Evolutionary conservation across 2,888 invertebrate genomes (phyloP).

Genomic region (Tachina grossa): DNA sequence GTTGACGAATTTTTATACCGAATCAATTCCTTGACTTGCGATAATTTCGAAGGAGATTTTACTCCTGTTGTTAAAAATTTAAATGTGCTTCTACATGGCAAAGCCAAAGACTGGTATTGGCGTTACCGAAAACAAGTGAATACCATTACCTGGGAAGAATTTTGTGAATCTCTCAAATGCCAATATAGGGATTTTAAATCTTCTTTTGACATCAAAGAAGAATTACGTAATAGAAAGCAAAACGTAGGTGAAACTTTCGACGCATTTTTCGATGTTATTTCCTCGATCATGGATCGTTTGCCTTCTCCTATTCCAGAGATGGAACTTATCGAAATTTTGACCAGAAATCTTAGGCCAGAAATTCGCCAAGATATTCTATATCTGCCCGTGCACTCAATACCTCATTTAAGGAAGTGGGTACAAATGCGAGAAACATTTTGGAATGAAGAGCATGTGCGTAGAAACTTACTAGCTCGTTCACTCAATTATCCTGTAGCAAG

Average conservation of each 20-base stretch:
- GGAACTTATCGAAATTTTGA: constrained; percentile 34
- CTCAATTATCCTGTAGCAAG: neutral
- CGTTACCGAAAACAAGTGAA: constrained; percentile 10
- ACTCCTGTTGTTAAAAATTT: neutral
- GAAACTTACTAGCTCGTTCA: constrained; percentile 1
- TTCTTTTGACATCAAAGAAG: neutral
- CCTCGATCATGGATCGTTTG: constrained; percentile 31
- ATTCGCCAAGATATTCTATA: constrained; percentile 61
- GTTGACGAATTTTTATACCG: constrained; percentile 44
- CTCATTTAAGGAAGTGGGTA: constrained; percentile 43
- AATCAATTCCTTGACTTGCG: constrained; percentile 32
- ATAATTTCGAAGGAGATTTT: constrained; percentile 52
- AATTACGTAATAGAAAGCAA: constrained; percentile 31
- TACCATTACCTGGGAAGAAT: constrained; percentile 13
- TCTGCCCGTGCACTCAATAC: constrained; percentile 39
- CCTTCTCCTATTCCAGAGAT: constrained; percentile 15
- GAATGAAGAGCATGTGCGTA: constrained; percentile 26
- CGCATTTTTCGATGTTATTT: constrained; percentile 34
- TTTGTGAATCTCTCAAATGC: constrained; percentile 19
- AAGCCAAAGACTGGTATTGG: constrained; percentile 41
- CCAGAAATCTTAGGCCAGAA: constrained; percentile 23
- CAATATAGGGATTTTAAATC: constrained; percentile 4
- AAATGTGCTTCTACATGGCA: constrained; percentile 3
- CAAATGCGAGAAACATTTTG: constrained; percentile 10
- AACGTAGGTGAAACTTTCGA: constrained; percentile 43